Conservation (phyloP, 2,797 vertebrate species). For the Pyrocephalus nanus region DNA sequence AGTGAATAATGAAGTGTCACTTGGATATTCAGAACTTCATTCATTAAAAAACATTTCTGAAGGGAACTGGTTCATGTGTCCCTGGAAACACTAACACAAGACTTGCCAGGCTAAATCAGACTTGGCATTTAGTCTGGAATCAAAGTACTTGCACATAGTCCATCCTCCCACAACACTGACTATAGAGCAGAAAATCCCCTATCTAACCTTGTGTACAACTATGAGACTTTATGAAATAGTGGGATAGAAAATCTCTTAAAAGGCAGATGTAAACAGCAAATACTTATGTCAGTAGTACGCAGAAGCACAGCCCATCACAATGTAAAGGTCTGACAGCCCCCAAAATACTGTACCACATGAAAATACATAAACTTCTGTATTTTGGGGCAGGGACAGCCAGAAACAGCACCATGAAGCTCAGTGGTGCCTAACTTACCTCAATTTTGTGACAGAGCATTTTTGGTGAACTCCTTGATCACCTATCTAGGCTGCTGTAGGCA, state of each 20-base stretch:
- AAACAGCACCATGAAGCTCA: background rate
- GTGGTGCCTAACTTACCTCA: background rate
- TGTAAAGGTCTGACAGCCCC: background rate
- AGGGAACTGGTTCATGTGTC: background rate
- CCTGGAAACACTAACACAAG: background rate
- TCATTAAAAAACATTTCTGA: constrained; percentile 37
- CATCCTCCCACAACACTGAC: background rate
- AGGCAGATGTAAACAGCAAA: background rate
- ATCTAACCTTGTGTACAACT: background rate
- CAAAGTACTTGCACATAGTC: background rate
- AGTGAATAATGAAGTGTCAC: constrained; percentile 6
- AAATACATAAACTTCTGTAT: background rate
- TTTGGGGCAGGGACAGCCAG: background rate
- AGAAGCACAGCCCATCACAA: background rate
- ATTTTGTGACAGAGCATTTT: background rate
- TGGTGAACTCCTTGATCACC: background rate
- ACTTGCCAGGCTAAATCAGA: background rate
- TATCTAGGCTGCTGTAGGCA: background rate
- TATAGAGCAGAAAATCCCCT: background rate
- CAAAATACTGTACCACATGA: background rate
- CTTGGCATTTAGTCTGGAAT: background rate
- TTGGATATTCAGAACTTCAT: constrained; percentile 28
- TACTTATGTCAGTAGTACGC: background rate
- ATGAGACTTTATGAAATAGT: background rate
- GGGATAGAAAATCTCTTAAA: background rate